Conservation (phyloP, 2,797 vertebrate species). For the Pagetopsis macropterus region DNA sequence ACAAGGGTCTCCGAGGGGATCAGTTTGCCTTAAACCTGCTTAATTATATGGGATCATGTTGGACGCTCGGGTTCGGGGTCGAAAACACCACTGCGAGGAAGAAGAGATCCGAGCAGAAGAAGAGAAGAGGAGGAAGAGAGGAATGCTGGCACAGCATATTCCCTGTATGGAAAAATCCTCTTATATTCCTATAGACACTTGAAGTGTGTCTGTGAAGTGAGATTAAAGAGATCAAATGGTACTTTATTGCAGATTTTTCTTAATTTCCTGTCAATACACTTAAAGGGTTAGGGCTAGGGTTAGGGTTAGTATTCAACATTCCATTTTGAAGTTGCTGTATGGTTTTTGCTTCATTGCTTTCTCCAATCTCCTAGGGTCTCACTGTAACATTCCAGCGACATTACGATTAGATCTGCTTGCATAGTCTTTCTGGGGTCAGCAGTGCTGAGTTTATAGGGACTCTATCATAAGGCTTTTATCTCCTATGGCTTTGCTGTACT, state of each 20-base stretch:
- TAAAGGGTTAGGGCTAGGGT: not conserved
- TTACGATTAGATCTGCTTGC: not conserved
- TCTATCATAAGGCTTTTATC: constrained; percentile 17
- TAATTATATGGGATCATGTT: constrained; percentile 79
- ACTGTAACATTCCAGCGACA: constrained; percentile 11
- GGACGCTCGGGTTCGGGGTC: constrained; percentile 47
- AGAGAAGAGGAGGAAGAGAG: constrained; percentile 12
- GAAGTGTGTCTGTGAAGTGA: constrained; percentile 12
- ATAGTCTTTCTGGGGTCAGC: not conserved
- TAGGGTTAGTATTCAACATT: constrained; percentile 6
- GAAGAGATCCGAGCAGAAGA: constrained; percentile 42
- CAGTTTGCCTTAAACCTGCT: constrained; percentile 74
- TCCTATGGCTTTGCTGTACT: constrained; percentile 1
- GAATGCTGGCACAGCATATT: constrained; percentile 38
- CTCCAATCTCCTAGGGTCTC: constrained; percentile 18
- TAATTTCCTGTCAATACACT: constrained; percentile 15
- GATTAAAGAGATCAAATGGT: constrained; percentile 6
- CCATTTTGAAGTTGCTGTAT: constrained; percentile 6
- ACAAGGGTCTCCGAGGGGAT: constrained; percentile 68
- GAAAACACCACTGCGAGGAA: constrained; percentile 47
- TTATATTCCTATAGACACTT: constrained; percentile 19
- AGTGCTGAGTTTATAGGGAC: constrained; percentile 40
- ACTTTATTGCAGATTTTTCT: constrained; percentile 9
- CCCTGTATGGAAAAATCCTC: constrained; percentile 34
- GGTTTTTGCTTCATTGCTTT: constrained; percentile 20